These are phyloP conservation scores for Micromussa lordhowensis DNA, from an alignment of 92 coral and sea anemone species.

Conservation along the genomic window DNA sequence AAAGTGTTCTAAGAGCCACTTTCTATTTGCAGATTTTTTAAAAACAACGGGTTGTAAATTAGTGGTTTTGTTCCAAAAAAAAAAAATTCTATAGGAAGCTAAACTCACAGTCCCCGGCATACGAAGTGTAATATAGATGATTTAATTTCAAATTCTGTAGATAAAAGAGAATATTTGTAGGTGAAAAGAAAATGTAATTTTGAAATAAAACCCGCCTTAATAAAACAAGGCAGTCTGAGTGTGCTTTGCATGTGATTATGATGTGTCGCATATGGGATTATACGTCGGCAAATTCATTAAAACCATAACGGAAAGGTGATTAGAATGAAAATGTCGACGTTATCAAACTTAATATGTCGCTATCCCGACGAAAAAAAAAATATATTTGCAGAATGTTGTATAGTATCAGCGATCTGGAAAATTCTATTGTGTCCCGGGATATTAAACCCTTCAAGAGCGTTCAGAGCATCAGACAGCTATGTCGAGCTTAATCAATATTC, in stretches of 20 bases:
- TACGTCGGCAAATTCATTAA: slow-evolving; percentile 57
- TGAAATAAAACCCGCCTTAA: slow-evolving; percentile 83
- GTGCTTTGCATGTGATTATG: slow-evolving; percentile 32
- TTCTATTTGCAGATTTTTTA: slow-evolving; percentile 24
- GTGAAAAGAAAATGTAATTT: slow-evolving; percentile 74
- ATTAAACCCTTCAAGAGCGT: neutral
- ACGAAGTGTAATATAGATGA: slow-evolving; percentile 46
- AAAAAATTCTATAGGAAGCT: slow-evolving; percentile 1
- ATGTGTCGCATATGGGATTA: slow-evolving; percentile 22
- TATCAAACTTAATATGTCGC: slow-evolving; percentile 54
- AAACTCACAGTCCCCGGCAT: slow-evolving; percentile 5
- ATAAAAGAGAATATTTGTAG: slow-evolving; percentile 74
- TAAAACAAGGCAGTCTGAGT: slow-evolving; percentile 35
- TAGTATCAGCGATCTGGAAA: slow-evolving; percentile 19
- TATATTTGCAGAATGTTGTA: neutral
- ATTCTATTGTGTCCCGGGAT: slow-evolving; percentile 22
- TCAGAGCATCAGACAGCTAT: slow-evolving; percentile 24
- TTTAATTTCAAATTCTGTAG: slow-evolving; percentile 35
- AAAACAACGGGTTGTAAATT: slow-evolving; percentile 51
- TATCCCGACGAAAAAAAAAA: slow-evolving; percentile 12
- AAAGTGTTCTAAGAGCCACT: slow-evolving; percentile 32
- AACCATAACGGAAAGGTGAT: slow-evolving; percentile 61
- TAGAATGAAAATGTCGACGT: slow-evolving; percentile 58
- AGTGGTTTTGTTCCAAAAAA: slow-evolving; percentile 32
- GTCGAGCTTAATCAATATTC: slow-evolving; percentile 6